phyloP scores from a whole-genome alignment of 2,113 vertebrate species.

The Gymnorhina tibicen region DNA sequence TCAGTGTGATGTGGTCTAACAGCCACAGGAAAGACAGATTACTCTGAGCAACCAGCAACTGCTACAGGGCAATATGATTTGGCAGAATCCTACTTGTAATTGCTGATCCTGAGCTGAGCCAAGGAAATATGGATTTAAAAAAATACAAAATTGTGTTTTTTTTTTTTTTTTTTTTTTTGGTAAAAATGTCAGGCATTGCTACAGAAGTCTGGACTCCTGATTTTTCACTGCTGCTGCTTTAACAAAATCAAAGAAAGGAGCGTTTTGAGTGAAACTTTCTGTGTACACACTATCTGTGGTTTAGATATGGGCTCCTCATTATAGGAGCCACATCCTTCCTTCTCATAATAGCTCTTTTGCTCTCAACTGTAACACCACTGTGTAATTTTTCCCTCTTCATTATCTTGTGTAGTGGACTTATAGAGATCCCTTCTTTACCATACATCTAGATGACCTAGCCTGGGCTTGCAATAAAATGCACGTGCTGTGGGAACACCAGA shows the following conservation, averaged over 20 bases:
- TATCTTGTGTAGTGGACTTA: background rate
- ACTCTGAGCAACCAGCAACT: background rate
- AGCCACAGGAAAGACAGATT: background rate
- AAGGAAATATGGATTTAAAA: background rate
- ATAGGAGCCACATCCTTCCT: background rate
- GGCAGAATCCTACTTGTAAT: background rate
- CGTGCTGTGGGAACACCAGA: background rate
- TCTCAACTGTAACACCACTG: background rate
- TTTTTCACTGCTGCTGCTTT: background rate
- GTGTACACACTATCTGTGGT: background rate
- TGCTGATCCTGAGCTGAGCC: background rate
- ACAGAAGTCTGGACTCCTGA: background rate
- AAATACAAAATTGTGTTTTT: background rate
- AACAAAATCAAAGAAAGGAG: background rate
- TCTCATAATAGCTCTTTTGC: background rate
- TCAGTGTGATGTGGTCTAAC: background rate
- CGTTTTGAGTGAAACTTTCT: background rate
- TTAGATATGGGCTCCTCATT: background rate
- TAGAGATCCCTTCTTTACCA: background rate
- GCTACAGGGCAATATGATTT: background rate
- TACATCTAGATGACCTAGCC: background rate
- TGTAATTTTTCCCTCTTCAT: background rate
- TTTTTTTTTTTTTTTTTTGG: background rate
- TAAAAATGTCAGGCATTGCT: background rate
- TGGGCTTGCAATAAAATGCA: background rate